phyloP scores from a whole-genome alignment of 2,888 invertebrate genomes.

The Cryptophagus acutangulus region DNA sequence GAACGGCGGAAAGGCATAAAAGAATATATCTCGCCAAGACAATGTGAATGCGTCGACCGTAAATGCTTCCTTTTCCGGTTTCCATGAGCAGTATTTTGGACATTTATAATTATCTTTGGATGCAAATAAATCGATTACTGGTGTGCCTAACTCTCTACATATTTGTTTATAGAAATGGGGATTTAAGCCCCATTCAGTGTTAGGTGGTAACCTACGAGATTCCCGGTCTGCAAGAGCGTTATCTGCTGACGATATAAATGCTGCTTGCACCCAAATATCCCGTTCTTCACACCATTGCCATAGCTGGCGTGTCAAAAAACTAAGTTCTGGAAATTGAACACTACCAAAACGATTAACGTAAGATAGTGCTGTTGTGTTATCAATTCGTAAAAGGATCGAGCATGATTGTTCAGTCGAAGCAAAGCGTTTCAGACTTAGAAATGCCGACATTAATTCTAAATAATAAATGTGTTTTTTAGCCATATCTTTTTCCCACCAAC shows the following conservation, averaged over 20 bases:
- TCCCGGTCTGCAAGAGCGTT: too few relatives aligned
- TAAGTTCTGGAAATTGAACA: conserved; percentile 2
- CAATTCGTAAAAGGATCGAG: conserved; percentile 5
- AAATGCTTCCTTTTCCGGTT: background rate
- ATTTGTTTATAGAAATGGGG: too few relatives aligned
- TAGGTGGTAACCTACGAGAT: background rate
- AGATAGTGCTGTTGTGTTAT: conserved; percentile 9
- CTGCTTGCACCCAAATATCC: conserved; percentile 3
- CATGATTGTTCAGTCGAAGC: background rate
- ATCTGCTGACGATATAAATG: background rate
- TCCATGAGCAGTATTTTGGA: conserved; percentile 4
- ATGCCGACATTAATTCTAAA: conserved; percentile 3
- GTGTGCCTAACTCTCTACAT: too few relatives aligned
- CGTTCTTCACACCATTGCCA: conserved; percentile 9
- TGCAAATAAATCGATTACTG: too few relatives aligned
- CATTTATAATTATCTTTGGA: conserved; percentile 6
- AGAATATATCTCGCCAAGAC: too few relatives aligned
- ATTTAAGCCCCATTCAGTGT: conserved; percentile 2
- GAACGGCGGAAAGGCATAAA: conserved; percentile 10
- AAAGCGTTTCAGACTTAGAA: conserved; percentile 1
- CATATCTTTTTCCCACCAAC: background rate
- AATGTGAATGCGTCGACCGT: conserved; percentile 6
- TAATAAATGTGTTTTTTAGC: conserved; percentile 3
- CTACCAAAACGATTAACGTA: background rate
- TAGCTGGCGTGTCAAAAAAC: background rate